phyloP scores from a whole-genome alignment of 2,113 vertebrate species.

The Tragelaphus scriptus region DNA sequence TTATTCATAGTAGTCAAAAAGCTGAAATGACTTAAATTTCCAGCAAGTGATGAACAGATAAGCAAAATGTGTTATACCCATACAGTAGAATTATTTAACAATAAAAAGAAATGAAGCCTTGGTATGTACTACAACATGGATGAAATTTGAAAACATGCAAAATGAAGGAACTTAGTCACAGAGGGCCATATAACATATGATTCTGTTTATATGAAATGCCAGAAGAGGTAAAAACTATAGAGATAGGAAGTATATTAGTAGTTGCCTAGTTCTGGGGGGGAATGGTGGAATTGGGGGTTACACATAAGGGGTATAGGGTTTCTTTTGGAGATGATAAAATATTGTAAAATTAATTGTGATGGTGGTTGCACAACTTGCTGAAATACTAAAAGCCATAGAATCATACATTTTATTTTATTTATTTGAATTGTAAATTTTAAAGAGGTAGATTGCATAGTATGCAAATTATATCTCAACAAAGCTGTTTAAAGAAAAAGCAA shows the following conservation, averaged over 20 bases:
- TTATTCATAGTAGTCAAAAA: not conserved
- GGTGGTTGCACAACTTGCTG: not conserved
- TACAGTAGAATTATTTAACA: not conserved
- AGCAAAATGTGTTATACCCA: not conserved
- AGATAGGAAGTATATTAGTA: not conserved
- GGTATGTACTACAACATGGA: not conserved
- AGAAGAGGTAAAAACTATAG: not conserved
- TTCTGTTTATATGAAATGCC: not conserved
- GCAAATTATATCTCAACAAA: not conserved
- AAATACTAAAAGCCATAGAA: not conserved
- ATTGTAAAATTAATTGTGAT: not conserved
- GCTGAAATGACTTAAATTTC: not conserved
- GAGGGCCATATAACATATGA: not conserved
- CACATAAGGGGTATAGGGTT: not conserved
- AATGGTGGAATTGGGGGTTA: not conserved
- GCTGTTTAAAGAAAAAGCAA: not conserved
- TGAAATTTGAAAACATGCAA: not conserved
- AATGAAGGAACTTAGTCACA: not conserved
- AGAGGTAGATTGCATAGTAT: not conserved
- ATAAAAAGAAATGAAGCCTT: not conserved
- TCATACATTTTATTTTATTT: not conserved
- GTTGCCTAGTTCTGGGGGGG: not conserved
- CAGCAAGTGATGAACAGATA: not conserved
- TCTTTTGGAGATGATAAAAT: not conserved
- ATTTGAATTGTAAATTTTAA: not conserved